Evolutionary conservation across 2,888 invertebrate genomes (phyloP).

Genomic region (Creontiades dilutus): DNA sequence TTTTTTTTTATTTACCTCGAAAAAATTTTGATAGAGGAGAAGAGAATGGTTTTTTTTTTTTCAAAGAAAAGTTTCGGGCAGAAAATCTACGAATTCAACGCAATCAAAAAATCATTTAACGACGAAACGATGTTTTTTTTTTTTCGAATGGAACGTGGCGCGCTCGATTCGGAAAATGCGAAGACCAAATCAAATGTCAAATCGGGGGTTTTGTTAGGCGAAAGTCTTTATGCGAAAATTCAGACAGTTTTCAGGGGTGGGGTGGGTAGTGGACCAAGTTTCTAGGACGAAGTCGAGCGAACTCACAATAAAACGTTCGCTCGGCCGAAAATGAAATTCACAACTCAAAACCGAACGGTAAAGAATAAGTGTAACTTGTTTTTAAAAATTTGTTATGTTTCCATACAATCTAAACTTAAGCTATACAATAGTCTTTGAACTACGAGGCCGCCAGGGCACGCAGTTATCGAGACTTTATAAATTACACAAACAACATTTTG

Average conservation of each 20-base stretch:
- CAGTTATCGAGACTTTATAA: background rate
- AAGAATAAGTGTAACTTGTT: background rate
- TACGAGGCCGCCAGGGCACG: constrained; percentile 55
- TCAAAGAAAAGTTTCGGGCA: constrained; percentile 3
- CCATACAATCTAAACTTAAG: constrained; percentile 45
- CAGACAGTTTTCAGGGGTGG: background rate
- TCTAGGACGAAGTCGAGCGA: background rate
- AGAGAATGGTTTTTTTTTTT: background rate
- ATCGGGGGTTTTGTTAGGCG: background rate
- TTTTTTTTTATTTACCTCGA: constrained; percentile 15
- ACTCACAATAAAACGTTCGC: background rate
- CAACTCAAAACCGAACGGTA: background rate
- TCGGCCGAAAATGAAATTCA: background rate
- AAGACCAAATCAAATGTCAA: background rate
- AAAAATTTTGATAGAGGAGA: background rate
- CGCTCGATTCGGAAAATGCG: background rate
- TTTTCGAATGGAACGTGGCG: no score
- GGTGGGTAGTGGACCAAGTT: background rate
- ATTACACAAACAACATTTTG: constrained; percentile 25
- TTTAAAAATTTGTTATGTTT: background rate
- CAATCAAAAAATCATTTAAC: constrained; percentile 1
- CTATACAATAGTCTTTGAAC: constrained; percentile 54
- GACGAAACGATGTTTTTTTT: background rate
- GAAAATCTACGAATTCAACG: background rate
- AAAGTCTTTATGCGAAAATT: background rate